These are phyloP conservation scores for Tinea trinotella DNA, from an alignment of 2,888 invertebrate genomes.

Conservation along the genomic window DNA sequence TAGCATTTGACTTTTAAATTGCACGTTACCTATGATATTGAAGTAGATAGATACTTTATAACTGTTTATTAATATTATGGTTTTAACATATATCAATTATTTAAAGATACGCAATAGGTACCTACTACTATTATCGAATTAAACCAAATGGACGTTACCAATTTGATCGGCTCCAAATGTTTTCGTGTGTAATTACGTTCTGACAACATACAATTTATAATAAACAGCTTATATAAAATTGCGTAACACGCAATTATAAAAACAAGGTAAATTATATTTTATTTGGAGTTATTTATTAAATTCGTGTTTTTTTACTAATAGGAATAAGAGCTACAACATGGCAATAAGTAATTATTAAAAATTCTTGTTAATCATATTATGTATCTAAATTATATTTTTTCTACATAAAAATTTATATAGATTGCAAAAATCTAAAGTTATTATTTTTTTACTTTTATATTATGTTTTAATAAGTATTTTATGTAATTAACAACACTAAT, in stretches of 20 bases:
- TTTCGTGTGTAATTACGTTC: not conserved
- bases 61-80: not conserved
- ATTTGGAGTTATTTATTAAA: not conserved
- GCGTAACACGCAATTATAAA: not conserved
- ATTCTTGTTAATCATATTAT: too few species aligned
- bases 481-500: not conserved
- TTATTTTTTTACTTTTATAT: too few species aligned
- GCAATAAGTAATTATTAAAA: too few species aligned
- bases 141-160: not conserved
- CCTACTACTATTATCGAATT: not conserved
- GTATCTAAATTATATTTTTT: too few species aligned
- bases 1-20: not conserved
- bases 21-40: not conserved
- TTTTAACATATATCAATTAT: not conserved
- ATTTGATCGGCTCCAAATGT: not conserved
- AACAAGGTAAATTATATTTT: not conserved
- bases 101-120: not conserved
- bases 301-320: not conserved
- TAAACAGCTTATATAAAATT: constrained; percentile 1
- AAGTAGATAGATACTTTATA: too few species aligned
- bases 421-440: too few species aligned
- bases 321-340: too few species aligned
- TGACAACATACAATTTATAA: constrained; percentile 1
- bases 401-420: too few species aligned
- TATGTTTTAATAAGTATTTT: not conserved